Base-by-base conservation (phyloP, 2,797 vertebrate genomes). In the Lycodopsis pacificus region DNA sequence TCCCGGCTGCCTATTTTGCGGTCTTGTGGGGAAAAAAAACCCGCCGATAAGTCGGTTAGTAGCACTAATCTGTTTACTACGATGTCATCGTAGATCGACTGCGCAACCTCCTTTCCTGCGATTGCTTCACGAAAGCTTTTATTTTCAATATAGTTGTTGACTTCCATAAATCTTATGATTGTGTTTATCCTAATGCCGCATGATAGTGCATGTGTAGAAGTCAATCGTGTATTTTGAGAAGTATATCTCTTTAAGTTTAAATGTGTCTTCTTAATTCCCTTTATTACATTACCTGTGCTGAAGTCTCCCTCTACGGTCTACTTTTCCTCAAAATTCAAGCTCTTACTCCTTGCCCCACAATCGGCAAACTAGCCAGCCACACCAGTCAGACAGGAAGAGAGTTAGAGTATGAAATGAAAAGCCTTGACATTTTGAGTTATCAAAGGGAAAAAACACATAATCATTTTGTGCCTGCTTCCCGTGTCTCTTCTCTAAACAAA, bases 301-400 rank as follows among this genome's bases (percentile, higher is more conserved):
- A 32, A 51, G 20, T 72, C 65, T 75, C 68, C 69, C 69, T 76
- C 30, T 63, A 36, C 48, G 56, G 53, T 83, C 36, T 65, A n/a
- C 79, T 72, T 64, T 64, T 49, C 75, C 86, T 93, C 93, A 94
- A 95, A 95, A 94, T 95, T 81, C 95, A 95, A 96, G 94, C 91
- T 93, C 95, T 95, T 94, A 91, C 93, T 92, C 80, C 80, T 85
- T 3, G 77, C 85, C 84, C 74, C 53, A 57, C 46, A 80, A 68
- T 83, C 57, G 62, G 80, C 81, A 38, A 36, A 78, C 54, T 79
- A 83, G 71, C 80, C 71, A 80, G 71, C 74, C 79, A 83, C 65
- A 75, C 72, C 83, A 88, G 69, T 76, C 73, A 87, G 69, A 71
- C 49, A 81, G 78, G 46, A 59, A 80, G 66, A 77, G 62, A 81